Conservation (phyloP, 2,888 invertebrate species). For the Proisotoma minuta region DNA sequence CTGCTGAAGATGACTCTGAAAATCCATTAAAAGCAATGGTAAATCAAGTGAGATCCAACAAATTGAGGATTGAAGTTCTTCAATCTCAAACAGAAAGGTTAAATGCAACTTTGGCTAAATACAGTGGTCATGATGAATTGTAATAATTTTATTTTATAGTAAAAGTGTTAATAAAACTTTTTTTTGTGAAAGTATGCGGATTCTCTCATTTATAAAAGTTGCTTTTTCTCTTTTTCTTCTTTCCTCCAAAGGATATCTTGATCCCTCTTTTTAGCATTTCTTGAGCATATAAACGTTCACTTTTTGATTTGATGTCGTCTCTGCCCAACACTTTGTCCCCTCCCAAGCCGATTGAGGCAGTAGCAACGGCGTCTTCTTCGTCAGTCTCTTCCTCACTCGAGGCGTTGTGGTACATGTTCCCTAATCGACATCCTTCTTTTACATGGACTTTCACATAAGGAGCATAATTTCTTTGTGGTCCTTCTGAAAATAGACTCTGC, state of each 20-base stretch:
- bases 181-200: too few species aligned
- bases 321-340: conserved; percentile 14
- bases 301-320: conserved; percentile 16
- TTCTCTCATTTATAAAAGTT: too few species aligned
- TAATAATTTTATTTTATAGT: neutral
- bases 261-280: conserved; percentile 18
- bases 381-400: conserved; percentile 7
- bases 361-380: conserved; percentile 14
- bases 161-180: too few species aligned
- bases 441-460: conserved; percentile 6
- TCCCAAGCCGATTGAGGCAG: neutral
- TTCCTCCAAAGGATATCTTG: neutral
- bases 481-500: neutral
- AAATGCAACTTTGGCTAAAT: conserved; percentile 22
- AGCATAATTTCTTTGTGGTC: conserved; percentile 4
- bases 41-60: conserved; percentile 35
- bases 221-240: too few species aligned
- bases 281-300: conserved; percentile 16
- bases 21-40: conserved; percentile 33
- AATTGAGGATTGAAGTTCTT: conserved; percentile 30
- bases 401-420: neutral
- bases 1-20: conserved; percentile 2
- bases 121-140: conserved; percentile 18
- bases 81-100: conserved; percentile 34
- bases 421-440: neutral